Conservation (phyloP, 2,888 invertebrate species). For the Anthrax anthrax region DNA sequence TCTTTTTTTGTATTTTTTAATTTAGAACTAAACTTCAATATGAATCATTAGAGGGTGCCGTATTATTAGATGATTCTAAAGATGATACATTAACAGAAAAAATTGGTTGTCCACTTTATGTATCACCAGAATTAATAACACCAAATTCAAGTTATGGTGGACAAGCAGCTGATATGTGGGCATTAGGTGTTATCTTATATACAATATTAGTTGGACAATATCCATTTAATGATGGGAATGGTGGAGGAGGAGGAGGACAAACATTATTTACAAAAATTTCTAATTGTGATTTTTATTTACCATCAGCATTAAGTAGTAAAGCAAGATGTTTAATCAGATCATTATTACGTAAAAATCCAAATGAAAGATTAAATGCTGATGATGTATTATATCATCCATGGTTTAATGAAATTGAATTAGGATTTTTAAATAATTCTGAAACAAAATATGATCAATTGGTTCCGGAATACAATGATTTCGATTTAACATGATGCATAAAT, state of each 20-base stretch:
- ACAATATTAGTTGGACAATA: conserved; percentile 32
- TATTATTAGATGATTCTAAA: conserved; percentile 27
- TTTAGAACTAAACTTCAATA: conserved; percentile 31
- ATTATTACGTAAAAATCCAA: conserved; percentile 65
- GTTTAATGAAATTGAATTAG: conserved; percentile 38
- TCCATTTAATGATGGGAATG: conserved; percentile 26
- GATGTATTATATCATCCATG: conserved; percentile 76
- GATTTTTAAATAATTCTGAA: not conserved
- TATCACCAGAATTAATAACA: conserved; percentile 30
- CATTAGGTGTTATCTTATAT: conserved; percentile 30
- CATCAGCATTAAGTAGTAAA: conserved; percentile 64
- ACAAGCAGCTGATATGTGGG: conserved; percentile 33
- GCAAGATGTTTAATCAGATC: conserved; percentile 73
- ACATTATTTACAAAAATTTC: conserved; percentile 77
- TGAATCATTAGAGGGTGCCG: conserved; percentile 31
- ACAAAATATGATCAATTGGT: not conserved
- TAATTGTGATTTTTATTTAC: conserved; percentile 68
- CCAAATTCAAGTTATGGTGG: conserved; percentile 29
- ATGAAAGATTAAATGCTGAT: conserved; percentile 61
- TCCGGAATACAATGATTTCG: not conserved
- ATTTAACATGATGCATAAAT: conserved; percentile 4
- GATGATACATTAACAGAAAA: conserved; percentile 30
- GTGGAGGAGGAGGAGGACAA: conserved; percentile 1
- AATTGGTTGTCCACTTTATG: conserved; percentile 32
- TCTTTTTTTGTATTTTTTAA: conserved; percentile 6